Evolutionary conservation across 2,888 invertebrate species (phyloP).

Genomic region (Drosophila nr. perissopoda): DNA sequence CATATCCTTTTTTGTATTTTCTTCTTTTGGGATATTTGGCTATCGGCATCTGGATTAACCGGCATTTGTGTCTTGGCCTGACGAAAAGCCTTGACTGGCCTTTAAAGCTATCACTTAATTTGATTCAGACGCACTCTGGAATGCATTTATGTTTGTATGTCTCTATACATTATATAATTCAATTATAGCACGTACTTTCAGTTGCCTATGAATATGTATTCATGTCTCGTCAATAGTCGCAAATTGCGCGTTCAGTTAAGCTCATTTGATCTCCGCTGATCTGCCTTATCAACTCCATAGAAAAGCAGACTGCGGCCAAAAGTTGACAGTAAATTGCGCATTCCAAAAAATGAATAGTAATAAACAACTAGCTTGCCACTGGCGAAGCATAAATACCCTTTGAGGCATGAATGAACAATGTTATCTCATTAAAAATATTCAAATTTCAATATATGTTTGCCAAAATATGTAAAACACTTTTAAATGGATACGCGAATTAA

Average conservation of each 20-base stretch:
- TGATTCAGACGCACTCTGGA: conserved; percentile 32
- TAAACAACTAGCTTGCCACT: background rate
- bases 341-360: conserved; percentile 33
- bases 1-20: conserved; percentile 40
- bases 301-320: conserved; percentile 19
- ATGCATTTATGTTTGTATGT: background rate
- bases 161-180: conserved; percentile 6
- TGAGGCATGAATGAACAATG: background rate
- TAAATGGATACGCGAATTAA: background rate
- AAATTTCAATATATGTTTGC: background rate
- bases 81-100: conserved; percentile 11
- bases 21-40: background rate
- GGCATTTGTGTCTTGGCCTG: conserved; percentile 32
- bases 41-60: conserved; percentile 44
- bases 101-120: conserved; percentile 14
- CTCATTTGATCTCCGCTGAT: conserved; percentile 58
- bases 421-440: background rate
- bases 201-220: conserved; percentile 18
- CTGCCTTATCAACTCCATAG: conserved; percentile 42
- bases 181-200: conserved; percentile 14
- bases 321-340: conserved; percentile 58
- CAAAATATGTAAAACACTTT: background rate
- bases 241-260: conserved; percentile 53
- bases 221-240: conserved; percentile 50
- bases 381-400: conserved; percentile 19